Conservation (phyloP, 1,140 invertebrate genomes). For the Medauroidea extradentata region DNA sequence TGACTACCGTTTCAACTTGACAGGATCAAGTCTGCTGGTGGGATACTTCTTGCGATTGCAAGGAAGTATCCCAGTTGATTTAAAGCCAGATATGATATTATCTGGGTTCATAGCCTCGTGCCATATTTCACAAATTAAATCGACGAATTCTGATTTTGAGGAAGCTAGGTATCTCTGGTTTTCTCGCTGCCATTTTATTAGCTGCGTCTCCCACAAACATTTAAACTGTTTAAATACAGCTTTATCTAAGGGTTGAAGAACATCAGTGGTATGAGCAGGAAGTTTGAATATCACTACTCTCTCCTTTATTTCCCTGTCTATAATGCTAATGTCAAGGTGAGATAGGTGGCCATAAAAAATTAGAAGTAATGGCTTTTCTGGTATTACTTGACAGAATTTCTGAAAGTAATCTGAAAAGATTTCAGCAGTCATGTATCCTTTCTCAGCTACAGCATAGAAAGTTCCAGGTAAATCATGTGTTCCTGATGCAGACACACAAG, state of each 20-base stretch:
- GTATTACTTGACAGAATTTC: constrained; percentile 5
- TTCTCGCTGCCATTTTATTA: constrained; percentile 11
- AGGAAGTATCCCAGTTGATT: constrained; percentile 4
- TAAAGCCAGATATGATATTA: constrained; percentile 9
- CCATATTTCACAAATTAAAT: constrained; percentile 10
- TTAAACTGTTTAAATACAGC: constrained; percentile 10
- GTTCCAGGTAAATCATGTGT: constrained; percentile 12
- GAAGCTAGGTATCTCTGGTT: constrained; percentile 6
- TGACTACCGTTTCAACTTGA: constrained; percentile 9
- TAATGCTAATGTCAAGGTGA: constrained; percentile 10
- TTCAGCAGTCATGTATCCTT: constrained; percentile 13
- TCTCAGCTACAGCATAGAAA: constrained; percentile 12
- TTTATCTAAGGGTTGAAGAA: constrained; percentile 12
- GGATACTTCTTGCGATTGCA: constrained; percentile 12
- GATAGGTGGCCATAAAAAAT: constrained; percentile 14
- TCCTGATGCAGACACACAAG: constrained; percentile 14
- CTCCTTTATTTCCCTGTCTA: neutral
- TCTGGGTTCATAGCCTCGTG: constrained; percentile 2
- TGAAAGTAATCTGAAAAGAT: constrained; percentile 10
- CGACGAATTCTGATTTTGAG: constrained; percentile 8
- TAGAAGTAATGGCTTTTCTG: constrained; percentile 9
- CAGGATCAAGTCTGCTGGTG: constrained; percentile 5
- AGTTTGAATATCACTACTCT: constrained; percentile 10
- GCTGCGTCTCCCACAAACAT: constrained; percentile 3
- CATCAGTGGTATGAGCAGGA: constrained; percentile 13